Evolutionary conservation across 2,797 vertebrate species (phyloP).

Genomic region (Dendrocincla tyrannina): DNA sequence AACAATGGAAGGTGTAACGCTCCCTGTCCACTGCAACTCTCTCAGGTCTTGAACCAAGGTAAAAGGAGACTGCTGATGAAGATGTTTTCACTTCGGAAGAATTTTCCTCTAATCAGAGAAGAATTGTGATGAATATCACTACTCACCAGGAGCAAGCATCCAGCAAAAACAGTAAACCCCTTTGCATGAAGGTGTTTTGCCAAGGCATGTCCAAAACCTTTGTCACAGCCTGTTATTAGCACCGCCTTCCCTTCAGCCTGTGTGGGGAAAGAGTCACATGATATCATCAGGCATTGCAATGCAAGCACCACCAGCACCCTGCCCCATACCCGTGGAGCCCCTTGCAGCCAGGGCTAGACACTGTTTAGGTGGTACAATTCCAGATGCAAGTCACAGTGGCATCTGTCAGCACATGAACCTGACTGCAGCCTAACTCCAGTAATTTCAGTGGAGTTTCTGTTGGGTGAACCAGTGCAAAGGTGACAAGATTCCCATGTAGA

Average conservation of each 20-base stretch:
- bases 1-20: background rate
- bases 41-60: background rate
- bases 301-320: background rate
- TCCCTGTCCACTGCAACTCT: background rate
- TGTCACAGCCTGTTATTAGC: constrained; percentile 87
- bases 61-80: background rate
- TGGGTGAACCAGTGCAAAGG: background rate
- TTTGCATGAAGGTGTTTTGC: constrained; percentile 82
- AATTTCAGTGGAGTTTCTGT: background rate
- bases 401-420: background rate
- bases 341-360: background rate
- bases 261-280: background rate
- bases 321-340: background rate
- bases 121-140: background rate
- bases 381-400: background rate
- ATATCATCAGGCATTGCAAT: background rate
- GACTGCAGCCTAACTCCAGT: background rate
- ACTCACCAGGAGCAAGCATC: constrained; percentile 83
- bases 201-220: constrained; percentile 85
- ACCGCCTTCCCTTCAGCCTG: constrained; percentile 84
- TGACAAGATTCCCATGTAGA: background rate
- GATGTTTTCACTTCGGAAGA: background rate
- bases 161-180: constrained; percentile 88
- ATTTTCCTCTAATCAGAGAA: background rate
- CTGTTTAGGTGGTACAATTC: background rate